phyloP scores from a whole-genome alignment of 2,797 vertebrate genomes.

The Myripristis jacobus region DNA sequence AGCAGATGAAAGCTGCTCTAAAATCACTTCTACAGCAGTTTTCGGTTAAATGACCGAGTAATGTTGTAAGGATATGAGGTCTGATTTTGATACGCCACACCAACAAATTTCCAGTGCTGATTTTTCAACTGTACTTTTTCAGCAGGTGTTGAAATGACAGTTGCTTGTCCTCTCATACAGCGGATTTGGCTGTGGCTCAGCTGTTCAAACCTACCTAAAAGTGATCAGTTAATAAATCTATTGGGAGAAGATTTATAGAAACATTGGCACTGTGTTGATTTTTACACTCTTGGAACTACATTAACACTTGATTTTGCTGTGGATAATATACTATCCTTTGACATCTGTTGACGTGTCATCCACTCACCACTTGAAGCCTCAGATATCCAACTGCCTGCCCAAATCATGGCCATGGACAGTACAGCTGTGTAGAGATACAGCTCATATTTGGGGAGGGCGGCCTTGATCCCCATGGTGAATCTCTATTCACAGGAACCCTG shows the following conservation, averaged over 20 bases:
- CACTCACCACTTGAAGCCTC: slow-evolving; percentile 91
- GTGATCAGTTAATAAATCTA: too few relatives aligned
- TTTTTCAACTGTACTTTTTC: background rate
- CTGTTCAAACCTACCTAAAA: too few relatives aligned
- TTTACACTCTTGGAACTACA: background rate
- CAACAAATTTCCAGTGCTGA: background rate
- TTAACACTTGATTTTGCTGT: background rate
- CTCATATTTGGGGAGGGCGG: slow-evolving; percentile 89
- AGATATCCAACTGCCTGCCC: slow-evolving; percentile 90
- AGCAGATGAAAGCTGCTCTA: slow-evolving; percentile 19
- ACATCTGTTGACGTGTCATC: slow-evolving; percentile 17
- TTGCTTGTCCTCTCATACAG: too few relatives aligned
- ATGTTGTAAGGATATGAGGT: background rate
- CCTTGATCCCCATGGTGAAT: slow-evolving; percentile 89
- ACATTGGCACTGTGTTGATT: background rate
- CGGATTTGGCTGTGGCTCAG: too few relatives aligned
- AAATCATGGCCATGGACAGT: slow-evolving; percentile 86
- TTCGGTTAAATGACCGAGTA: slow-evolving; percentile 17
- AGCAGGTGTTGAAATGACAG: background rate
- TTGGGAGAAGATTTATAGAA: background rate
- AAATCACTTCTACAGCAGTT: slow-evolving; percentile 3
- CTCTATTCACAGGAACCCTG: slow-evolving; percentile 51
- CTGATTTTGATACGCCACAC: background rate
- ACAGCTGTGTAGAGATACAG: slow-evolving; percentile 91
- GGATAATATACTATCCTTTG: slow-evolving; percentile 4